Base-by-base conservation (phyloP, 2,888 invertebrate species). In the Ophraella communa region DNA sequence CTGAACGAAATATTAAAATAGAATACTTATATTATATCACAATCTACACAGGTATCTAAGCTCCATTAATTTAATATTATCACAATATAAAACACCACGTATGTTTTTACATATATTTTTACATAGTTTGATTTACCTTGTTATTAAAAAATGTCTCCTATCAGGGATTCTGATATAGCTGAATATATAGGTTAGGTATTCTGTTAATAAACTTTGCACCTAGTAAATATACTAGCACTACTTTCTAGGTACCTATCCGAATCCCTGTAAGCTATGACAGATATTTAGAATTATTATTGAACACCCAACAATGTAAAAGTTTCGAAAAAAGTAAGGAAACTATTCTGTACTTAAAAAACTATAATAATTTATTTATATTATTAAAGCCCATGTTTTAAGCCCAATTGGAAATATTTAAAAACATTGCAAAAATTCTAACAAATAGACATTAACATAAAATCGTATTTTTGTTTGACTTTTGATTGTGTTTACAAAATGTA, bases 1-100 rank as follows among this genome's bases (percentile, higher is more conserved):
- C 30, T 27, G 27, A 35, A 30, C 42, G 30, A 10, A 53, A 58
- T 58, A 49, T 35, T 51, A 60, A 60, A 44, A 52, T 60, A 60
- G 42, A 59, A 42, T 59, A 52, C 60, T 60, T 60, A 60, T 21
- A 30, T 60, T 53, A 60, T 60, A 60, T 60, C 60, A 60, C 60
- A 60, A 60, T 42, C 60, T 60, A 60, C 42, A 52, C 60, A 60
- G 60, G 51, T 60, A 52, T 44, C 52, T 60, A 60, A 53, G 53
- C 39, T 60, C 58, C 24, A 52, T 52, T 52, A 42, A 33, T 33
- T 60, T 42, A 24, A 42, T 14, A 47, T 49, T 58, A 58, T 59
- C 59, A 59, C 59, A 59, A 51, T 44, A 35, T 39, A 11, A 33
- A 52, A 60, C 60, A 60, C 60, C 60, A 60, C 44, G 60, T 52